These are phyloP conservation scores for Recurvirostra avosetta DNA, from an alignment of 2,113 vertebrate genomes.

Conservation along the genomic window DNA sequence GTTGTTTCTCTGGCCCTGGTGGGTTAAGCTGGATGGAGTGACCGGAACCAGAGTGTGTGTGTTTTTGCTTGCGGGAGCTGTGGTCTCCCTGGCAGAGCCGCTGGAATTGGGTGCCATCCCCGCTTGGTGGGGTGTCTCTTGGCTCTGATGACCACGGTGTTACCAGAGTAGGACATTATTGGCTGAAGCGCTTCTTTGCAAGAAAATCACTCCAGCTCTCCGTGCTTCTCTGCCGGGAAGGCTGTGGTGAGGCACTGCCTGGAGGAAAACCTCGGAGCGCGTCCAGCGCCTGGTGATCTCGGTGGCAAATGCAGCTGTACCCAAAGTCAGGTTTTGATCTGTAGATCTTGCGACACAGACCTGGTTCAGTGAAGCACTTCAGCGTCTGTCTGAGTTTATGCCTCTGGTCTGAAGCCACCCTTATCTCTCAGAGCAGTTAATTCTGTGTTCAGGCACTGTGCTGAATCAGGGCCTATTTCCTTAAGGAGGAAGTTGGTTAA, in stretches of 20 bases:
- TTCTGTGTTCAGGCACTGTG: rapidly evolving
- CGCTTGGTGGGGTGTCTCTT: rapidly evolving
- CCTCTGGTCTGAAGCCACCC: neutral
- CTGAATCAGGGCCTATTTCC: neutral
- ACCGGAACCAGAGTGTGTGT: neutral
- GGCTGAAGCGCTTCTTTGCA: neutral
- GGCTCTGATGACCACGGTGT: neutral
- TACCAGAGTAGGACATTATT: rapidly evolving
- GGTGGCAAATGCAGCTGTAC: neutral
- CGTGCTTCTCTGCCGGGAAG: neutral
- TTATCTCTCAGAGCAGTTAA: neutral
- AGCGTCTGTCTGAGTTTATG: neutral
- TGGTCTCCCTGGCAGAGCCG: neutral
- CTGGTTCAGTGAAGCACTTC: neutral
- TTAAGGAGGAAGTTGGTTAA: neutral
- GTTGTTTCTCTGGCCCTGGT: neutral
- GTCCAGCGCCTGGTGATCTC: rapidly evolving
- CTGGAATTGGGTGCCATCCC: neutral
- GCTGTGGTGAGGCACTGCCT: neutral
- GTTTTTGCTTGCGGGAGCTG: neutral
- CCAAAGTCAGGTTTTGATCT: neutral
- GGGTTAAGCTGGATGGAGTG: neutral
- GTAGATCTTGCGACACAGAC: rapidly evolving
- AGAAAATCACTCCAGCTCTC: neutral
- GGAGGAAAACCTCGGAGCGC: neutral